These are phyloP conservation scores for Pantelozetes paolii DNA, from an alignment of 2,888 invertebrate genomes.

Conservation along the genomic window DNA sequence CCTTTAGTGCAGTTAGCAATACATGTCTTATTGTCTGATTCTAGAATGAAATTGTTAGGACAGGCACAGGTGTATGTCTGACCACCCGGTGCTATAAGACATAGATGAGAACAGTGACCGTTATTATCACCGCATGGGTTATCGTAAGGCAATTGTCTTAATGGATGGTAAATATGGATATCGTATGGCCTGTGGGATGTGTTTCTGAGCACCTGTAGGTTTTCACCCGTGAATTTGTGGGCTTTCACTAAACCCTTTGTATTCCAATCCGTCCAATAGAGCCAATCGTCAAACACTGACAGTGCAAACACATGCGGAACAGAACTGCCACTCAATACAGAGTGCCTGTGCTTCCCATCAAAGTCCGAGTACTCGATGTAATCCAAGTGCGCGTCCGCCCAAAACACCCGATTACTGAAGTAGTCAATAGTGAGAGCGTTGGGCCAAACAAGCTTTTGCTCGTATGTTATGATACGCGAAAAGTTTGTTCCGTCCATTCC, in stretches of 20 bases:
- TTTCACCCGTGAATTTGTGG: slow-evolving; percentile 75
- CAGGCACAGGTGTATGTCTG: slow-evolving; percentile 78
- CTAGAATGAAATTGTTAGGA: slow-evolving; percentile 84
- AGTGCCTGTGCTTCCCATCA: slow-evolving; percentile 80
- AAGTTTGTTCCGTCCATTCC: slow-evolving; percentile 95
- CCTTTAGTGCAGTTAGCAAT: slow-evolving; percentile 89
- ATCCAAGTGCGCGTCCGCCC: slow-evolving; percentile 97
- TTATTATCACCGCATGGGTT: slow-evolving; percentile 91
- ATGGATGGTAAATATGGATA: slow-evolving; percentile 82
- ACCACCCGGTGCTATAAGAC: slow-evolving; percentile 73
- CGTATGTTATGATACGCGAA: slow-evolving; percentile 80
- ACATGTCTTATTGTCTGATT: slow-evolving; percentile 76
- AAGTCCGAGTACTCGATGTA: slow-evolving; percentile 87
- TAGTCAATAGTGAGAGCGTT: slow-evolving; percentile 95
- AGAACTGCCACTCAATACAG: slow-evolving; percentile 67
- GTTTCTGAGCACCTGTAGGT: slow-evolving; percentile 70
- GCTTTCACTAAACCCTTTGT: slow-evolving; percentile 83
- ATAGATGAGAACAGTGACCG: slow-evolving; percentile 93
- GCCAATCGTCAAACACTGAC: slow-evolving; percentile 82
- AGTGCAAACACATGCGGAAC: slow-evolving; percentile 96
- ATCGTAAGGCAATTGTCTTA: slow-evolving; percentile 73
- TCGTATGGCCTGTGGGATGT: slow-evolving; percentile 94
- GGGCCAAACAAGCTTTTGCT: slow-evolving; percentile 95
- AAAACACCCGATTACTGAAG: slow-evolving; percentile 89
- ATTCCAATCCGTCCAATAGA: slow-evolving; percentile 99